Evolutionary conservation across 2,797 vertebrate genomes (phyloP), one percentile per base, ranked within the genome.

Genomic region (Premnoplex brunnescens): DNA sequence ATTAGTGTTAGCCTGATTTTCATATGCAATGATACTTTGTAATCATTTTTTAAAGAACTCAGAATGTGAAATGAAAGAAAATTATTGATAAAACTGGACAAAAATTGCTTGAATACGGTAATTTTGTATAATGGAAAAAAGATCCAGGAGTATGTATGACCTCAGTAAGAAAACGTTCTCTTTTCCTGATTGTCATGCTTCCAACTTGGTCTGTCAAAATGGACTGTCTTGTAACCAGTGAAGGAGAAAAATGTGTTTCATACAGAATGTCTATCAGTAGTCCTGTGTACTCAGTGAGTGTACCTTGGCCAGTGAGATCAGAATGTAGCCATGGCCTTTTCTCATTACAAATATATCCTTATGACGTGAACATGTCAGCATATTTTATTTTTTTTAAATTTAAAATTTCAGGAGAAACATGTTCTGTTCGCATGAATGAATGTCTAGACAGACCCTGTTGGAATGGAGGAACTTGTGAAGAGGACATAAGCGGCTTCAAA

Each of bases 401-500:
- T 71, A 68, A 64, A 88, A 74, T 93, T 96, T 92, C 95, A 99
- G 98, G 98, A 93, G 95, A 97, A 93, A 98, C 88, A 8, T 98
- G 98, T 94, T 97, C 97, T 27, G 85, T 97, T 96, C 97, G 5
- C 82, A 82, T 97, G 83, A 97, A 95, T 68, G 97, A 98, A 19
- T 99, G 98, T 88, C 96, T 96, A 96, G 97, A 97, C 43, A 97
- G 88, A 91, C 98, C 97, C 52, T 99, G 98, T 95, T 96, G 98
- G 92, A 98, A 98, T 48, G 97, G 98, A 97, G 98, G 98, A 85
- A 97, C 96, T 9, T 98, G 98, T 97, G 89, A 98, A 96, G 98
- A 98, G 96, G 92, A 96, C 64, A 89, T 95, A 93, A 98, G 97
- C 97, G 97, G 97, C 93, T 98, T 98, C 95, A 98, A 97, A 96